These are phyloP conservation scores for Macroglossus sobrinus DNA, from an alignment of 2,113 vertebrate genomes.

Conservation along the genomic window DNA sequence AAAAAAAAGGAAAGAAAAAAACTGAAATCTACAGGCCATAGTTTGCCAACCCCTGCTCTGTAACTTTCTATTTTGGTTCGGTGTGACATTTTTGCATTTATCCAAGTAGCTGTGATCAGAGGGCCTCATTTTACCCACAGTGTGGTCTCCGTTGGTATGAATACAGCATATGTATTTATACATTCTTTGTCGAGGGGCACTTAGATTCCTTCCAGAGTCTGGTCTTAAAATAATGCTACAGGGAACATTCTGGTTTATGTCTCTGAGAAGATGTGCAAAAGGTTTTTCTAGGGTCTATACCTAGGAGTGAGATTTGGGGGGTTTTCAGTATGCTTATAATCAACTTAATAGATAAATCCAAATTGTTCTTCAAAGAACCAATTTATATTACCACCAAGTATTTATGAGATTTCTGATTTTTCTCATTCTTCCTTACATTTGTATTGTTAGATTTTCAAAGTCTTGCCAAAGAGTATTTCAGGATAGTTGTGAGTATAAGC, in stretches of 20 bases:
- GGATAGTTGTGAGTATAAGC: neutral
- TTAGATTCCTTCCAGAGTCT: neutral
- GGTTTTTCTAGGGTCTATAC: neutral
- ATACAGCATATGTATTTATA: rapidly evolving
- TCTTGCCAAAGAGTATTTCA: neutral
- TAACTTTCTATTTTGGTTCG: neutral
- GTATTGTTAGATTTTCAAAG: neutral
- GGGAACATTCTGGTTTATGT: neutral
- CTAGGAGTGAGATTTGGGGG: neutral
- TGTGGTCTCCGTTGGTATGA: rapidly evolving
- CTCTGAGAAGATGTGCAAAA: neutral
- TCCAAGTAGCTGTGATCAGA: neutral
- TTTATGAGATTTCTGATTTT: neutral
- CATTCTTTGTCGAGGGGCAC: neutral
- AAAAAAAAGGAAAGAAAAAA: no score
- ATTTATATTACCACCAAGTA: neutral
- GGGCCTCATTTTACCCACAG: neutral
- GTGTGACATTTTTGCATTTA: neutral
- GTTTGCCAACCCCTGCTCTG: neutral
- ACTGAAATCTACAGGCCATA: neutral
- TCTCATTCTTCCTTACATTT: neutral
- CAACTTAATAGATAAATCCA: neutral
- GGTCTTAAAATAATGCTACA: no score
- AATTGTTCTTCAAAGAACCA: neutral
- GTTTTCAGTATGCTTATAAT: neutral